Conservation (phyloP, 2,888 invertebrate species). For the Acanthosepion esculentum region DNA sequence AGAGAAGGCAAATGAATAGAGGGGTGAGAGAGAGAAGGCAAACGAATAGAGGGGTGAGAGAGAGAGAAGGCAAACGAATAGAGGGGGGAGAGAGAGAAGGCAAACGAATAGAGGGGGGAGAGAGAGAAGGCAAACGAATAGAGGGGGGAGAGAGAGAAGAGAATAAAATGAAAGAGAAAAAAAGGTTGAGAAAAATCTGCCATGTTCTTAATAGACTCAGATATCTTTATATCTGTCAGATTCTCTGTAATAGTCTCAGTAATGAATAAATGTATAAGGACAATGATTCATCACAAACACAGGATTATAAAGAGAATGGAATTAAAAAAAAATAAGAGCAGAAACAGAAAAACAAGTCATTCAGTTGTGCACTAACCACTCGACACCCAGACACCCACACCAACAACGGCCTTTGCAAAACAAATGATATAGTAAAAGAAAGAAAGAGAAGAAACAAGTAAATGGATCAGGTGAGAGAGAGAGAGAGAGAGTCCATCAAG, state of each 20-base stretch:
- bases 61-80: too few relatives aligned
- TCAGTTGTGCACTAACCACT: background rate
- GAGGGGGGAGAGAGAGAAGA: too few relatives aligned
- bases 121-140: too few relatives aligned
- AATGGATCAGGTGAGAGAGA: too few relatives aligned
- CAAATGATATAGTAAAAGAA: background rate
- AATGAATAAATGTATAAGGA: background rate
- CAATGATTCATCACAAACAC: background rate
- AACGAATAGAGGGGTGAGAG: too few relatives aligned
- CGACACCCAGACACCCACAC: background rate
- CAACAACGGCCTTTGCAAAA: background rate
- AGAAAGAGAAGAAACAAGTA: background rate
- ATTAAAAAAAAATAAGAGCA: background rate
- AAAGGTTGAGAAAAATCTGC: too few relatives aligned
- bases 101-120: too few relatives aligned
- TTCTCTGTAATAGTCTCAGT: background rate
- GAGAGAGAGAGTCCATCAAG: too few relatives aligned
- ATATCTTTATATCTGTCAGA: background rate
- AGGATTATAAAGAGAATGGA: background rate
- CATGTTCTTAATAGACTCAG: background rate
- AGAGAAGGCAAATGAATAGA: too few relatives aligned
- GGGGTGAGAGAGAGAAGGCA: too few relatives aligned
- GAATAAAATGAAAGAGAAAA: too few relatives aligned
- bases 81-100: too few relatives aligned
- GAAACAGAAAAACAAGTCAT: background rate